phyloP scores from a whole-genome alignment of 2,888 invertebrate genomes.

The Kryphioiulus occultus region DNA sequence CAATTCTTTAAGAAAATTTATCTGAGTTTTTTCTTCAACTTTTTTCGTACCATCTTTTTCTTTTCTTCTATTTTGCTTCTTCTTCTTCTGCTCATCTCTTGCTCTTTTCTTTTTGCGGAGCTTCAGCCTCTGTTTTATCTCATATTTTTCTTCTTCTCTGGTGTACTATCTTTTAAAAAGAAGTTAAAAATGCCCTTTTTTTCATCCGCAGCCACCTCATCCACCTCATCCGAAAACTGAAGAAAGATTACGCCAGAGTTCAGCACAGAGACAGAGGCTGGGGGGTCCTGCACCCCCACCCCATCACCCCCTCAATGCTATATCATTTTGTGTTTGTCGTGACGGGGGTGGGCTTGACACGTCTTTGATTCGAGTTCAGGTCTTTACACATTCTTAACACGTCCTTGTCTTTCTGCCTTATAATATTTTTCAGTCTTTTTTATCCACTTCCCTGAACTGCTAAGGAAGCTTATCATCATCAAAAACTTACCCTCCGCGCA shows the following conservation, averaged over 20 bases:
- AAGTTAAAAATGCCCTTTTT: constrained; percentile 11
- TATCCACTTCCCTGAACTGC: constrained; percentile 20
- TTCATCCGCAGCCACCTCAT: background rate
- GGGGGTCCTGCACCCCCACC: background rate
- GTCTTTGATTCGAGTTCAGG: constrained; percentile 20
- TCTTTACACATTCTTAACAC: constrained; percentile 51
- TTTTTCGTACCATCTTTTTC: background rate
- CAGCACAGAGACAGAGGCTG: background rate
- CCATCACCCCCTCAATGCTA: background rate
- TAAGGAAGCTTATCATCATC: constrained; percentile 31
- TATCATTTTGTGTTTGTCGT: background rate
- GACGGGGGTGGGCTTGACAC: background rate
- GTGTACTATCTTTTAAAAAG: constrained; percentile 19
- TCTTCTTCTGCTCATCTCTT: background rate
- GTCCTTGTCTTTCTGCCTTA: constrained; percentile 46
- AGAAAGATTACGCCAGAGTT: constrained; percentile 3
- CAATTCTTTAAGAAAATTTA: constrained; percentile 26
- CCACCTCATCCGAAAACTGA: constrained; percentile 20
- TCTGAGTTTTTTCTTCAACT: background rate
- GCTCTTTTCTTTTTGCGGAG: constrained; percentile 9
- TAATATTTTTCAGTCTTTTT: constrained; percentile 35
- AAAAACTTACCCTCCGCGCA: background rate
- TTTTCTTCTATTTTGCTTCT: background rate
- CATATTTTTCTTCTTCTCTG: constrained; percentile 4
- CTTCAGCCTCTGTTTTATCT: constrained; percentile 30